Evolutionary conservation across 2,888 invertebrate species (phyloP), one percentile per base, ranked within the genome.

Genomic region (Acleris literana): DNA sequence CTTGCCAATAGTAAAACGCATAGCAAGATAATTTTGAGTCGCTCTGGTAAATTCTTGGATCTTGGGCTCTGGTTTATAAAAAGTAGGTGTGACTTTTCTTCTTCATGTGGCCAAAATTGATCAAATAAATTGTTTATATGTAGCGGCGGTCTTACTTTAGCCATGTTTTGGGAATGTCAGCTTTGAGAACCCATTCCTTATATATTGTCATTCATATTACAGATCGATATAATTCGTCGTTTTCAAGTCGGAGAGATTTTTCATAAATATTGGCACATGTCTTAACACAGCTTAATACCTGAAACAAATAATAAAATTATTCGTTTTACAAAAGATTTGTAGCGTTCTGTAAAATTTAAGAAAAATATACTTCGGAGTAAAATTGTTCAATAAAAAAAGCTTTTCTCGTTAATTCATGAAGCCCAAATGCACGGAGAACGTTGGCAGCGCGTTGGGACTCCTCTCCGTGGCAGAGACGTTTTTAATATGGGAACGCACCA

Each of bases 101-200:
- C 74, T 46, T 76, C 73, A 61, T 39, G 39, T 13, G 74, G 69
- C 72, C 79, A 79, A 76, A 88, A 90, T 76, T 91, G 90, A 81
- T 92, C 91, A 81, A 92, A 90, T 74, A 91, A 91, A 80, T 92
- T 92, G 82, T 89, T 90, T 77, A 91, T 85, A 75, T 92, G 90
- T 82, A 92, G 81, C 80, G 91, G 87, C 84, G 91, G 81, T 86
- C 85, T 85, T 69, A 87, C 81, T 81, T 83, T 79, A 75, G 91
- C 92, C 92, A 92, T 92, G 83, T 87, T 92, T 82, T 80, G 84
- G 79, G 77, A 81, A 87, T 87, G 90, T 92, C 92, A 92, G 90
- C 92, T 92, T 76, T 84, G 83, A 76, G 81, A 76, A 86, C 81
- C 86, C 92, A 91, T 92, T 81, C 83, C 88, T 86, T 78, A 65